Percentiles rank a stretch among this genome's conserved stretches.
These are phyloP conservation scores for Engystomops pustulosus DNA, from an alignment of 2,113 vertebrate species.

Conservation along the genomic window DNA sequence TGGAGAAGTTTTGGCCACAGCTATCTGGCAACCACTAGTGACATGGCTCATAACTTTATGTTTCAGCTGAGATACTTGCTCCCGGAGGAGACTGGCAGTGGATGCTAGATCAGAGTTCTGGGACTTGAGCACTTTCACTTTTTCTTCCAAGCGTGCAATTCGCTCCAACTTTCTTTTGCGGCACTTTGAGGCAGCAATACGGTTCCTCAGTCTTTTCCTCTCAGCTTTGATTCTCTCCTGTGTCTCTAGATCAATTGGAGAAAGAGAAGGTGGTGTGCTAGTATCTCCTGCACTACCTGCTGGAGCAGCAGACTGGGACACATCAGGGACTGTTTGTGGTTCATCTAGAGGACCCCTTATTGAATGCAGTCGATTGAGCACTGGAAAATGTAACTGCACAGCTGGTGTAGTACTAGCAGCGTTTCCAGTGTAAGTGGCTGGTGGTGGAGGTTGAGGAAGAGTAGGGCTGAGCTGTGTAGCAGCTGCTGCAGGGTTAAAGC, in stretches of 20 bases:
- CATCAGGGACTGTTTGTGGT: slow-evolving; percentile 76
- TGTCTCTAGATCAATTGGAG: slow-evolving; percentile 76
- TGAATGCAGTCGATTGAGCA: slow-evolving; percentile 32
- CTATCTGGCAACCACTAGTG: slow-evolving; percentile 77
- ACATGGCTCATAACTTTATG: slow-evolving; percentile 79
- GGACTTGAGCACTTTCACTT: slow-evolving; percentile 78
- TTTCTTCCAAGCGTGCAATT: slow-evolving; percentile 79
- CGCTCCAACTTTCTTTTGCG: slow-evolving; percentile 79
- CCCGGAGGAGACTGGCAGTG: slow-evolving; percentile 76
- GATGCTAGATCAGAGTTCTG: slow-evolving; percentile 79
- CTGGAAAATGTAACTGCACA: slow-evolving; percentile 53
- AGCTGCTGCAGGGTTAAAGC: slow-evolving; percentile 68
- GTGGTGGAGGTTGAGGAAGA: slow-evolving; percentile 55
- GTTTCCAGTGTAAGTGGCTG: slow-evolving; percentile 57
- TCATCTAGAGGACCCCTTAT: slow-evolving; percentile 66
- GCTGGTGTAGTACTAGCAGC: slow-evolving; percentile 55
- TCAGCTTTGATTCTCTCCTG: slow-evolving; percentile 80
- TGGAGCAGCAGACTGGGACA: slow-evolving; percentile 60
- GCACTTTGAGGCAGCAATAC: slow-evolving; percentile 81
- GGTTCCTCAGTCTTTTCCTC: slow-evolving; percentile 77
- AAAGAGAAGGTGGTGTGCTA: slow-evolving; percentile 72
- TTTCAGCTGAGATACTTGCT: slow-evolving; percentile 79
- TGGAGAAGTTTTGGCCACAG: slow-evolving; percentile 53
- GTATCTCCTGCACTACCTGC: slow-evolving; percentile 56
- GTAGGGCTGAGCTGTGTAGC: slow-evolving; percentile 59